These are phyloP conservation scores for Oplegnathus fasciatus DNA, from an alignment of 2,113 vertebrate species.

Conservation along the genomic window DNA sequence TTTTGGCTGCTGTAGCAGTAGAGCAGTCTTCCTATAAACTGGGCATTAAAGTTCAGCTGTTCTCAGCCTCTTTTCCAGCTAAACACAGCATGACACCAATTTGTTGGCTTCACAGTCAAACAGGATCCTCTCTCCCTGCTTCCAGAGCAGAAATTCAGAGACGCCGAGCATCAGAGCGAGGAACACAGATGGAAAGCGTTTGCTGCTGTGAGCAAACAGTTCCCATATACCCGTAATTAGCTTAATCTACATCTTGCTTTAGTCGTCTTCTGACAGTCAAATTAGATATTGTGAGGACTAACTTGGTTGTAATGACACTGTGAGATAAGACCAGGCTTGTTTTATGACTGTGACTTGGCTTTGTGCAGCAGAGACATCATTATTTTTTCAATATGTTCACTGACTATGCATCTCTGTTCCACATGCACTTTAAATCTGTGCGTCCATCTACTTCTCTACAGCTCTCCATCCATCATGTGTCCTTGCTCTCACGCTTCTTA, in stretches of 20 bases:
- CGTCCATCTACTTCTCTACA: slow-evolving; percentile 11
- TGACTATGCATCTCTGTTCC: neutral
- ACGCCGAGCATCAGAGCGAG: slow-evolving; percentile 17
- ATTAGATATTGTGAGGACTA: slow-evolving; percentile 52
- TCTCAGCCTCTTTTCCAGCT: slow-evolving; percentile 39
- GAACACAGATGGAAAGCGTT: slow-evolving; percentile 51
- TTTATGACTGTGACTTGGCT: slow-evolving; percentile 32
- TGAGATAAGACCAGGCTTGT: slow-evolving; percentile 22
- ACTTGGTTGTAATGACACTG: slow-evolving; percentile 39
- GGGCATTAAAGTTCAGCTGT: slow-evolving; percentile 33
- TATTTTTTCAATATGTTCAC: slow-evolving; percentile 31
- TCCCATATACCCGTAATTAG: slow-evolving; percentile 56
- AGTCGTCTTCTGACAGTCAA: slow-evolving; percentile 54
- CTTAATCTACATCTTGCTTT: slow-evolving; percentile 56
- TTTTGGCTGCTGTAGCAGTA: slow-evolving; percentile 12
- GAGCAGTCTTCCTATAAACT: slow-evolving; percentile 34
- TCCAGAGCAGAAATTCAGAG: slow-evolving; percentile 35
- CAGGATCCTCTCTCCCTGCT: slow-evolving; percentile 33
- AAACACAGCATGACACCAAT: slow-evolving; percentile 64
- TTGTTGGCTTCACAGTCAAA: slow-evolving; percentile 47
- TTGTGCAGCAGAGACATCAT: slow-evolving; percentile 32
- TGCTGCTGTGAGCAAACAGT: slow-evolving; percentile 55
- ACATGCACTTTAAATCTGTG: slow-evolving; percentile 23
- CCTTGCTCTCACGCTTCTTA: slow-evolving; percentile 34
- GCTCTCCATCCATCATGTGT: slow-evolving; percentile 52